Conservation (phyloP, 2,113 vertebrate species). For the Callionymus lyra region DNA sequence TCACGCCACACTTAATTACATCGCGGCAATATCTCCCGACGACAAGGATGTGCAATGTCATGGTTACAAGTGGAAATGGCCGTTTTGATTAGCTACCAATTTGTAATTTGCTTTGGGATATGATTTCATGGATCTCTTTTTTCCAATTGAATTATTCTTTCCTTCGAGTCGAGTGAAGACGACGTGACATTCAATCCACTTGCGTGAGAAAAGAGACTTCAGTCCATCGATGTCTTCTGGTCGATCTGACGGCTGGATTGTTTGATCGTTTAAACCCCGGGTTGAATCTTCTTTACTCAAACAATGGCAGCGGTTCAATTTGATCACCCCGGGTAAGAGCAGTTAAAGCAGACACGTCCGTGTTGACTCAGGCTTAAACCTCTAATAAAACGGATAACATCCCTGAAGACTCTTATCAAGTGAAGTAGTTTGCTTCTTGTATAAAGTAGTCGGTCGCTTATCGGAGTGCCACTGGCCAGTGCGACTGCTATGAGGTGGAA, state of each 20-base stretch:
- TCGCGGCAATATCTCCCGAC: constrained; percentile 36
- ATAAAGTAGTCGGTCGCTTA: constrained; percentile 23
- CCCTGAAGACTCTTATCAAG: constrained; percentile 37
- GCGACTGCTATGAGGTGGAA: neutral
- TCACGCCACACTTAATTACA: constrained; percentile 59
- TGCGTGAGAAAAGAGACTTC: too few species aligned
- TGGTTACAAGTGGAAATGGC: constrained; percentile 50
- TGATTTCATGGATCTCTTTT: constrained; percentile 55
- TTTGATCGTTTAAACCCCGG: too few species aligned
- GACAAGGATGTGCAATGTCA: constrained; percentile 49
- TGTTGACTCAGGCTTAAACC: constrained; percentile 51
- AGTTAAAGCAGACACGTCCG: constrained; percentile 49
- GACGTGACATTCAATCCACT: too few species aligned
- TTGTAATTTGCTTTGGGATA: constrained; percentile 55
- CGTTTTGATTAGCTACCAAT: constrained; percentile 59
- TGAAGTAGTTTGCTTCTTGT: constrained; percentile 22
- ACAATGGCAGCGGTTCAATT: constrained; percentile 33
- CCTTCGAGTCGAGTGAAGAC: constrained; percentile 23
- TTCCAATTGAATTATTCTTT: constrained; percentile 56
- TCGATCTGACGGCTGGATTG: too few species aligned
- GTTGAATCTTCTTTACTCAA: too few species aligned
- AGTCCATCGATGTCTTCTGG: too few species aligned
- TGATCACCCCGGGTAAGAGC: constrained; percentile 57
- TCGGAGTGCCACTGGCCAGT: constrained; percentile 1
- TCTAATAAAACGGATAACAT: constrained; percentile 52